phyloP scores from a whole-genome alignment of 2,888 invertebrate genomes.

The Yponomeuta cagnagella region DNA sequence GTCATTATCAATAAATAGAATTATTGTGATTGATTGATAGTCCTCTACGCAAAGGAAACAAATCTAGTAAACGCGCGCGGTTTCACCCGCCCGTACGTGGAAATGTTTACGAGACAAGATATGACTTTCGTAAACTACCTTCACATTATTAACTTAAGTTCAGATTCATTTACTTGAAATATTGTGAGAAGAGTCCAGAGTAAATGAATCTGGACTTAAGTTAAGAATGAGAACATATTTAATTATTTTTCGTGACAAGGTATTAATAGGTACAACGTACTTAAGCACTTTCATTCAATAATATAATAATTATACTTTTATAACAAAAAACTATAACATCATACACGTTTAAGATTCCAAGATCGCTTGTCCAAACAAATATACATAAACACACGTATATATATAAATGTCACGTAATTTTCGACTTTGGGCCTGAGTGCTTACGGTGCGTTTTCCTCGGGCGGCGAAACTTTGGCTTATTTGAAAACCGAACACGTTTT shows the following conservation, averaged over 20 bases:
- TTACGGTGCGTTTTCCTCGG: slow-evolving; percentile 25
- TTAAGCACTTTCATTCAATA: not conserved
- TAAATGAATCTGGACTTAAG: no score
- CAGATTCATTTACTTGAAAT: no score
- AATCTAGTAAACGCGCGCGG: not conserved
- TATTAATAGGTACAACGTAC: not conserved
- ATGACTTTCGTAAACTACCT: not conserved
- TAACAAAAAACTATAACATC: not conserved
- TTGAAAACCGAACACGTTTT: slow-evolving; percentile 38
- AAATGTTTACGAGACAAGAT: not conserved
- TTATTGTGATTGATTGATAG: not conserved
- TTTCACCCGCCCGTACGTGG: not conserved
- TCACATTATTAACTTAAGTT: no score
- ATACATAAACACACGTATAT: slow-evolving; percentile 13
- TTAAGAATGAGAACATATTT: no score
- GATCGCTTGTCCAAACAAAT: slow-evolving; percentile 15
- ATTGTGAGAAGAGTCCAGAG: no score
- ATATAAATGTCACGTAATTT: not conserved
- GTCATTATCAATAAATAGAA: not conserved
- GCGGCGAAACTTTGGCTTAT: slow-evolving; percentile 31
- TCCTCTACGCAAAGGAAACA: not conserved
- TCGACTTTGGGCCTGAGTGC: not conserved
- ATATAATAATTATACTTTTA: not conserved
- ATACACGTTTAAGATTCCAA: slow-evolving; percentile 13
- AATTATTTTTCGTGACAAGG: not conserved